Evolutionary conservation across 2,888 invertebrate species (phyloP).

Genomic region (Cremastinae sp.): DNA sequence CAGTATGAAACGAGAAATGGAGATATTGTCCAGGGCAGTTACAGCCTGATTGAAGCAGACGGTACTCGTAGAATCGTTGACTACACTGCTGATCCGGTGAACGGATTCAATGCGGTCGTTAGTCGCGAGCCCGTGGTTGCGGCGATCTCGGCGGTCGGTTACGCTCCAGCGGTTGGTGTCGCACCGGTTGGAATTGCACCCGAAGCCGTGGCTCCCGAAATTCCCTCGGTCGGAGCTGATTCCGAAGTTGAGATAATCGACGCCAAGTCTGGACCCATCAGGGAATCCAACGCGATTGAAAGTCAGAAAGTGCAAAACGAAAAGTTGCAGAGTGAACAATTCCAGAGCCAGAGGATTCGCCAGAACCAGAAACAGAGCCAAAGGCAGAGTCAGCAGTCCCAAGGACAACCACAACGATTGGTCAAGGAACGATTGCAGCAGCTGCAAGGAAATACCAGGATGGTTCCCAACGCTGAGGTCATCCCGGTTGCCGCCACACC

Average conservation of each 20-base stretch:
- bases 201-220: constrained; percentile 60
- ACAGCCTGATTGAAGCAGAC: constrained; percentile 75
- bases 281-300: constrained; percentile 32
- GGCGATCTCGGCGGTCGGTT: constrained; percentile 71
- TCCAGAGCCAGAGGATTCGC: constrained; percentile 38
- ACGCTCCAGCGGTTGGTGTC: constrained; percentile 71
- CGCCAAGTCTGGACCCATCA: constrained; percentile 70
- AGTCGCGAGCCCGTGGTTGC: constrained; percentile 72
- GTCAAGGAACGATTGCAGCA: constrained; percentile 78
- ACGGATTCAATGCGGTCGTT: constrained; percentile 78
- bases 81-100: constrained; percentile 74
- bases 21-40: constrained; percentile 75
- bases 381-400: constrained; percentile 81
- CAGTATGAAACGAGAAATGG: constrained; percentile 75
- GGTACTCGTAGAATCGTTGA: constrained; percentile 75
- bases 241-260: constrained; percentile 77
- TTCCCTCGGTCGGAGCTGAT: constrained; percentile 74
- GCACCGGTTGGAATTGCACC: constrained; percentile 65
- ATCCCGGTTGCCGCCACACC: constrained; percentile 57
- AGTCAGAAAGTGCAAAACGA: constrained; percentile 47
- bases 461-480: constrained; percentile 38
- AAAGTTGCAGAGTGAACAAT: constrained; percentile 50
- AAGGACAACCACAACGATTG: constrained; percentile 74
- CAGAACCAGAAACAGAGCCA: constrained; percentile 27
- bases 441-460: constrained; percentile 52